phyloP scores from a whole-genome alignment of 2,888 invertebrate genomes.

The Dolomedes plantarius region DNA sequence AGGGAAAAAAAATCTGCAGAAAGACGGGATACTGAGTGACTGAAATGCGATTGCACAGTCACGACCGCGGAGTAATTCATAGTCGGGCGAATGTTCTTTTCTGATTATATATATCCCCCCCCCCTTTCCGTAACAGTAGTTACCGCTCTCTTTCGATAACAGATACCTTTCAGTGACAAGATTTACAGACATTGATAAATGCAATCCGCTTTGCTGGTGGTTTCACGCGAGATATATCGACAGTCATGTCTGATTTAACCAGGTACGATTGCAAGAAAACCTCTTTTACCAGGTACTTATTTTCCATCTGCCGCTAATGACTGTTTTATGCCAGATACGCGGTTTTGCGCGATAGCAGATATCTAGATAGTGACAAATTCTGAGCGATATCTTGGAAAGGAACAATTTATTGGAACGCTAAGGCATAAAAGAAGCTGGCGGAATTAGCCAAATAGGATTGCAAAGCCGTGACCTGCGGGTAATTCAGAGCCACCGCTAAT shows the following conservation, averaged over 20 bases:
- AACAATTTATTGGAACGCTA: not conserved
- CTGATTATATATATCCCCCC: not conserved
- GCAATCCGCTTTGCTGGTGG: not conserved
- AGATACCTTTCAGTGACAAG: not conserved
- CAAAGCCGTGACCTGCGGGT: not conserved
- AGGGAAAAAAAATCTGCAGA: not conserved
- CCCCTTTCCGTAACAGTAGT: not conserved
- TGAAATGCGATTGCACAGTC: not conserved
- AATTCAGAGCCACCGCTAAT: not conserved
- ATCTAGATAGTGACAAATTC: not conserved
- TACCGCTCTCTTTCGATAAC: not conserved
- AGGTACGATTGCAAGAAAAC: not conserved
- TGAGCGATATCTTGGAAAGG: not conserved
- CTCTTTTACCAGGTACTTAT: not conserved
- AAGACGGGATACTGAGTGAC: not conserved
- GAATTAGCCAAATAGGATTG: not conserved
- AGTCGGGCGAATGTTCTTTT: not conserved
- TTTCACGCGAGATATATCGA: not conserved
- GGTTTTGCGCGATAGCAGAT: not conserved
- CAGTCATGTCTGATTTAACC: not conserved
- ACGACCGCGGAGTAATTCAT: not conserved
- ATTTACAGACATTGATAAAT: not conserved
- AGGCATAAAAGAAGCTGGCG: not conserved
- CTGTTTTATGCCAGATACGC: not conserved
- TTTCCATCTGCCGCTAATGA: not conserved